Conservation (phyloP, 2,888 invertebrate species). For the Noctuana brunneofusca region DNA sequence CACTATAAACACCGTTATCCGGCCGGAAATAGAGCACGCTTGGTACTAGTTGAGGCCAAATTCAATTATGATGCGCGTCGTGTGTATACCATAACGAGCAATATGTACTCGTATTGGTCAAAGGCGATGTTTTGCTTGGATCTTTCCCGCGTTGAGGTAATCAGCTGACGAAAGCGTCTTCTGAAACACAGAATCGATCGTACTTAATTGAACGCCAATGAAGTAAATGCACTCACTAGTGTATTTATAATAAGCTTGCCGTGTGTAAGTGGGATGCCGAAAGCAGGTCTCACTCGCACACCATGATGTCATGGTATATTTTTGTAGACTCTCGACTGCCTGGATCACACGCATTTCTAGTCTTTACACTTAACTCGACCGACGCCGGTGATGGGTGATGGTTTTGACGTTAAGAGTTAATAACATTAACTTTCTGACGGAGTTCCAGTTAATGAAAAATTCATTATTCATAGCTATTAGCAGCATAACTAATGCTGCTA, state of each 20-base stretch:
- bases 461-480: too few species aligned
- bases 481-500: too few species aligned
- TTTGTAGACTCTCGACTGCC: constrained; percentile 68
- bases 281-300: constrained; percentile 63
- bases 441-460: constrained; percentile 30
- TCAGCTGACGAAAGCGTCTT: constrained; percentile 32
- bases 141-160: constrained; percentile 6
- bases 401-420: constrained; percentile 42
- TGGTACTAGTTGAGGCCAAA: constrained; percentile 49
- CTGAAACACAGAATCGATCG: constrained; percentile 48
- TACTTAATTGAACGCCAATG: constrained; percentile 60
- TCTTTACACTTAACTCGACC: constrained; percentile 52
- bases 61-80: constrained; percentile 29
- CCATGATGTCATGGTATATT: constrained; percentile 82
- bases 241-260: constrained; percentile 63
- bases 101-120: neutral
- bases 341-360: constrained; percentile 69
- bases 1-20: constrained; percentile 52
- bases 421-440: constrained; percentile 32
- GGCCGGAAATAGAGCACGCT: constrained; percentile 56
- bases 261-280: constrained; percentile 53
- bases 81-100: neutral
- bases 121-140: constrained; percentile 20
- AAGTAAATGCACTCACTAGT: constrained; percentile 68
- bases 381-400: constrained; percentile 44